Evolutionary conservation across 2,888 invertebrate genomes (phyloP).

Genomic region (Mythimna pallens): DNA sequence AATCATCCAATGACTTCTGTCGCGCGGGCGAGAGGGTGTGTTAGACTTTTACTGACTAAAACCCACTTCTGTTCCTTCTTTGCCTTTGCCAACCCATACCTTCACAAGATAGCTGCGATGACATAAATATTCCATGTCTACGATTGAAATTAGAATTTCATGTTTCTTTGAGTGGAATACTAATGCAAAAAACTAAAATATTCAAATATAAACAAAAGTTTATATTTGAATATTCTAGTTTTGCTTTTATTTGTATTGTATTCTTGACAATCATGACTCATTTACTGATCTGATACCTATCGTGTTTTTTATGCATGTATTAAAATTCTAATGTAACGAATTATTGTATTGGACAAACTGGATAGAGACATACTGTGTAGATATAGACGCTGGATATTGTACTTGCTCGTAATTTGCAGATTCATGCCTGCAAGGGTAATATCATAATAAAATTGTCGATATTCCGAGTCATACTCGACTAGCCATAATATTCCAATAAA

Average conservation of each 20-base stretch:
- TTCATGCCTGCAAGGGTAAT: neutral
- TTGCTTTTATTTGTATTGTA: neutral
- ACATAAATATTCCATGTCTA: slow-evolving; percentile 14
- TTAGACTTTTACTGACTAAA: too few species aligned
- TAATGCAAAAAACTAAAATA: too few species aligned
- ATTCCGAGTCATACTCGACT: slow-evolving; percentile 14
- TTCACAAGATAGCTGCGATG: neutral
- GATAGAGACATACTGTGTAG: neutral
- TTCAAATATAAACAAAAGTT: too few species aligned
- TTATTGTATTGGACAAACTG: neutral
- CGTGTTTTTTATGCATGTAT: neutral
- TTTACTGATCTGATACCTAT: neutral
- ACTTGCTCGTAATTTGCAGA: neutral
- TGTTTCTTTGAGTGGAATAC: slow-evolving; percentile 20
- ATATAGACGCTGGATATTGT: neutral
- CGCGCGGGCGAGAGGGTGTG: too few species aligned
- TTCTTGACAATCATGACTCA: neutral
- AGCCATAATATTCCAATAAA: slow-evolving; percentile 46
- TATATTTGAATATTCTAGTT: neutral
- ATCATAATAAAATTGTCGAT: slow-evolving; percentile 17
- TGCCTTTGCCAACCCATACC: slow-evolving; percentile 3
- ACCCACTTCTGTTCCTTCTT: too few species aligned
- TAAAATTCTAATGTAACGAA: neutral
- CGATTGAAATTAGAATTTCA: slow-evolving; percentile 37
- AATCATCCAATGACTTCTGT: too few species aligned